Evolutionary conservation across 2,113 vertebrate genomes (phyloP).

Genomic region (Zapornia atra): DNA sequence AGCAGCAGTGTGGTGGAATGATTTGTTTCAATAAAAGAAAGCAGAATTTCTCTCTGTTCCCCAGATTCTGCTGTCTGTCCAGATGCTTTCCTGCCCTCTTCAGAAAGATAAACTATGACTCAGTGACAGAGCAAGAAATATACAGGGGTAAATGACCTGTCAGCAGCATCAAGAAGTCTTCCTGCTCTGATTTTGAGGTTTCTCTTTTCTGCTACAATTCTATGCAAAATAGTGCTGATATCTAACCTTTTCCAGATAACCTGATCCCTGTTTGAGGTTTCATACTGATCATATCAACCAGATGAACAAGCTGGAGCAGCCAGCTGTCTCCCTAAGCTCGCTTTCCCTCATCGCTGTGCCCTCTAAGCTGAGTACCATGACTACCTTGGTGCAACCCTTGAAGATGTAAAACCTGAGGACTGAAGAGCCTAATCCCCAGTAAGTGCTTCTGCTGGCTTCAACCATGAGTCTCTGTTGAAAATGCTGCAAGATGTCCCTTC

Average conservation of each 20-base stretch:
- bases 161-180: not conserved
- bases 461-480: not conserved
- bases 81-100: not conserved
- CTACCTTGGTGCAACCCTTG: not conserved
- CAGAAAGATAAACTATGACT: not conserved
- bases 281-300: not conserved
- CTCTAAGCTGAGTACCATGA: not conserved
- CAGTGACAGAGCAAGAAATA: not conserved
- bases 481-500: not conserved
- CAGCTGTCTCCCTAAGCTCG: not conserved
- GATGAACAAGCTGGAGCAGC: not conserved
- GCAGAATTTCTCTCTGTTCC: not conserved
- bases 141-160: not conserved
- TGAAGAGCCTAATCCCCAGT: not conserved
- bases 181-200: not conserved
- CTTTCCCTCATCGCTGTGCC: not conserved
- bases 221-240: accelerated
- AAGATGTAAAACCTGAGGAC: not conserved
- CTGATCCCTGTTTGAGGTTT: not conserved
- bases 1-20: accelerated
- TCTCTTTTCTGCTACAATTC: not conserved
- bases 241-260: not conserved
- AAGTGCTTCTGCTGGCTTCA: not conserved
- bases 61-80: not conserved
- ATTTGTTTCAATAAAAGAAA: not conserved